Base-by-base conservation (phyloP, 2,888 invertebrate species). In the Apodemia zela region DNA sequence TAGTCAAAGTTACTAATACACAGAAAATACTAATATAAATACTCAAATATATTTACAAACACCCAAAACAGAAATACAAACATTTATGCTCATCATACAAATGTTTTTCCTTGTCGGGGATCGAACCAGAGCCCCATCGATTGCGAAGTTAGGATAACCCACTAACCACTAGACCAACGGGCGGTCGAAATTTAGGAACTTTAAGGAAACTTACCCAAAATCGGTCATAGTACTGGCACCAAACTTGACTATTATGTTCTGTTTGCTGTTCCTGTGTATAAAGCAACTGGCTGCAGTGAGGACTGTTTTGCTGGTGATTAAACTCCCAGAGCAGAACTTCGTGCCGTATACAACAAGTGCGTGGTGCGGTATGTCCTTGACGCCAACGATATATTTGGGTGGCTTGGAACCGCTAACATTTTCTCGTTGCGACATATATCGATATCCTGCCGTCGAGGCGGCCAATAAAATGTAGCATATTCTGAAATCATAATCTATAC, bases 281-380 rank as follows among this genome's bases (percentile, higher is more conserved):
- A 87, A 76, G 70, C 89, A 89, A 65, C 82, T 84, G 1, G 90
- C 89, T 0, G 78, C 77, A 0, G 87, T 87, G 2, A 87, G 61
- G 0, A 84, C 83, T 4, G 81, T 75, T 61, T 72, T 78, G 66
- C 87, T 88, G 33, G 75, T 69, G 47, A 88, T 71, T 49, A 90
- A 68, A 38, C 75, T 72, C 0, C 89, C 90, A 1, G 90, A 89
- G 66, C 90, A 90, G 71, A 79, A 89, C 49, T 76, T 67, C 8
- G 66, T 74, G 7, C 69, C 73, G 62, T 84, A 85, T 15, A 81
- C 82, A 13, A 89, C 76, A 11, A 89, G 72, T 5, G 78, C 81
- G 60, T 88, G 87, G 65, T 81, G 76, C 0, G 87, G 88, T 0
- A 79, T 60, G 0, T 77, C 73, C n/a, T 33, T 51, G 8, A 77